phyloP scores from a whole-genome alignment of 1,140 invertebrate species.

The Ylistrum balloti region DNA sequence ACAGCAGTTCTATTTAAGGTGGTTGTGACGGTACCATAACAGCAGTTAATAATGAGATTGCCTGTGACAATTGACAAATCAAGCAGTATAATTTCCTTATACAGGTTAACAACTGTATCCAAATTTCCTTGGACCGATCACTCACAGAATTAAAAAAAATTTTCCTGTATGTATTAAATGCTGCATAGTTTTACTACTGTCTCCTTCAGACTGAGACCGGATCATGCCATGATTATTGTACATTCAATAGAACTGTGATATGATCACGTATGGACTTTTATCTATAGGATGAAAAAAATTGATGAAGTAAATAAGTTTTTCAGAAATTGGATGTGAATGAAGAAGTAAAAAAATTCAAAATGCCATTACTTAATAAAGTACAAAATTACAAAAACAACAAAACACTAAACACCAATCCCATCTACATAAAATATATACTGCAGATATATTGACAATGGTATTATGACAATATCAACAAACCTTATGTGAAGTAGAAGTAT shows the following conservation, averaged over 20 bases:
- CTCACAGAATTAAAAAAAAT: no score
- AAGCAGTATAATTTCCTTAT: no score
- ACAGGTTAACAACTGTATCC: no score
- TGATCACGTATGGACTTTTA: no score
- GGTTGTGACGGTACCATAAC: no score
- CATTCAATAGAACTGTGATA: no score
- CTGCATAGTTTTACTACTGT: neutral
- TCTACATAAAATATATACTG: neutral
- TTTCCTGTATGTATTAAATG: neutral
- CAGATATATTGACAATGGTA: neutral
- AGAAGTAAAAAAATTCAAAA: neutral
- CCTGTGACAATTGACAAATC: no score
- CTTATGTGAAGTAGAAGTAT: neutral
- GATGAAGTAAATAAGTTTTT: no score
- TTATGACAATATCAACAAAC: neutral
- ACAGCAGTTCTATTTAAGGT: no score
- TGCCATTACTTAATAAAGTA: neutral
- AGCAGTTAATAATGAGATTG: no score
- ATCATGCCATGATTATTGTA: no score
- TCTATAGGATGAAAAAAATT: neutral
- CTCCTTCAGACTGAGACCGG: neutral
- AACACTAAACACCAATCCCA: neutral
- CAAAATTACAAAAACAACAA: conserved; percentile 40
- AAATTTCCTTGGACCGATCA: no score
- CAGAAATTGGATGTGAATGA: neutral